Conservation (phyloP, 2,113 vertebrate species). For the Mesocricetus auratus region DNA sequence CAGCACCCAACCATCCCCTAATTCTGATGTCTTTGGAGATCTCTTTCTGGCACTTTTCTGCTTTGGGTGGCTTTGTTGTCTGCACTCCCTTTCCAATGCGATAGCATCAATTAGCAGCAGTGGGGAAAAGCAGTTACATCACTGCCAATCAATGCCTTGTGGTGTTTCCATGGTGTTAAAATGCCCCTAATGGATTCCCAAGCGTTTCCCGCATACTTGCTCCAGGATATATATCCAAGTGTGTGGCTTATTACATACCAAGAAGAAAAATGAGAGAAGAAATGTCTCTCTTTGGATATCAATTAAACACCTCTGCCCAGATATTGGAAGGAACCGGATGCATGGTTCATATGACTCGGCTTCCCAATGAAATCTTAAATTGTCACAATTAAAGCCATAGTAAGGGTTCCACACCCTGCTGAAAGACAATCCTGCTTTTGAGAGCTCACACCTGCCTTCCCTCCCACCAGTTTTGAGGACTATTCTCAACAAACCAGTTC, state of each 20-base stretch:
- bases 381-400: not conserved
- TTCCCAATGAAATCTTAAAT: not conserved
- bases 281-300: not conserved
- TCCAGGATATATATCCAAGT: not conserved
- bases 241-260: not conserved
- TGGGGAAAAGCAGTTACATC: slow-evolving; percentile 62
- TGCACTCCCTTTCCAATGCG: not conserved
- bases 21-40: not conserved
- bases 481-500: not conserved
- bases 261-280: not conserved
- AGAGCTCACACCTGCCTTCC: not conserved
- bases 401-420: not conserved
- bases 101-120: slow-evolving; percentile 78
- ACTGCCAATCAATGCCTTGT: slow-evolving; percentile 59
- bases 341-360: not conserved
- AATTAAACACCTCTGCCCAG: not conserved
- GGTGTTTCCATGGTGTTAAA: slow-evolving; percentile 49
- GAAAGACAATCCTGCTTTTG: not conserved
- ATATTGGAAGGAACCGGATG: not conserved
- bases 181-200: slow-evolving; percentile 39
- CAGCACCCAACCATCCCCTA: not conserved
- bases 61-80: slow-evolving; percentile 4
- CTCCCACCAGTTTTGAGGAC: not conserved
- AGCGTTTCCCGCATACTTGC: not conserved
- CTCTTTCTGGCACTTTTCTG: not conserved